Evolutionary conservation across 2,113 vertebrate species (phyloP).

Genomic region (Anser brachyrhynchus): DNA sequence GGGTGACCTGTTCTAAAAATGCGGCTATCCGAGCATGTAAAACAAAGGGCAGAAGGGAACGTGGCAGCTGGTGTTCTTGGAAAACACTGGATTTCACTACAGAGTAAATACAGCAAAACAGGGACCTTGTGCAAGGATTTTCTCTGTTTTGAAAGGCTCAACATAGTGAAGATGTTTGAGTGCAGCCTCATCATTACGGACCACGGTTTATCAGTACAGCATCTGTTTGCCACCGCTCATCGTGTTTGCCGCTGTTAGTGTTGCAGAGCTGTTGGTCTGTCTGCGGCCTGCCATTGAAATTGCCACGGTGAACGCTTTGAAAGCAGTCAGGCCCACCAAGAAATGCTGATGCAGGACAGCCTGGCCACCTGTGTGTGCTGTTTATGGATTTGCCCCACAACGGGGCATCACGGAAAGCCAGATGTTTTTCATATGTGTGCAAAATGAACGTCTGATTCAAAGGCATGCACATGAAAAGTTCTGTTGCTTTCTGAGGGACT

Average conservation of each 20-base stretch:
- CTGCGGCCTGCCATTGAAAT: background rate
- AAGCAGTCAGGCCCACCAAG: background rate
- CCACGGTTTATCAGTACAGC: background rate
- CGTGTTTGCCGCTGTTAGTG: background rate
- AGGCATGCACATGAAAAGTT: background rate
- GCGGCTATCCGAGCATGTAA: constrained; percentile 6
- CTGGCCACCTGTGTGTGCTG: background rate
- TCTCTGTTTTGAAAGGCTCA: background rate
- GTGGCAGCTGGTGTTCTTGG: background rate
- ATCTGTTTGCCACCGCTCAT: background rate
- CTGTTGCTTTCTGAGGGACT: background rate
- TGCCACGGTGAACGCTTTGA: background rate
- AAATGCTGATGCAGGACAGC: background rate
- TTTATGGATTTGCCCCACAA: background rate
- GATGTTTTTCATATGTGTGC: background rate
- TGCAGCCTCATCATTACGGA: background rate
- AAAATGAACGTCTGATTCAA: background rate
- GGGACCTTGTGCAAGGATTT: background rate
- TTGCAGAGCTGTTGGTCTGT: background rate
- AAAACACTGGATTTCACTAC: background rate
- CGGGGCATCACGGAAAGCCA: background rate
- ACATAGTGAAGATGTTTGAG: background rate
- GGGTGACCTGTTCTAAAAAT: constrained; percentile 40
- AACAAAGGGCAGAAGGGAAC: constrained; percentile 20
- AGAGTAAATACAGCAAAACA: background rate